Conservation (phyloP, 1,140 invertebrate genomes). For the Drosophila rhopaloa region DNA sequence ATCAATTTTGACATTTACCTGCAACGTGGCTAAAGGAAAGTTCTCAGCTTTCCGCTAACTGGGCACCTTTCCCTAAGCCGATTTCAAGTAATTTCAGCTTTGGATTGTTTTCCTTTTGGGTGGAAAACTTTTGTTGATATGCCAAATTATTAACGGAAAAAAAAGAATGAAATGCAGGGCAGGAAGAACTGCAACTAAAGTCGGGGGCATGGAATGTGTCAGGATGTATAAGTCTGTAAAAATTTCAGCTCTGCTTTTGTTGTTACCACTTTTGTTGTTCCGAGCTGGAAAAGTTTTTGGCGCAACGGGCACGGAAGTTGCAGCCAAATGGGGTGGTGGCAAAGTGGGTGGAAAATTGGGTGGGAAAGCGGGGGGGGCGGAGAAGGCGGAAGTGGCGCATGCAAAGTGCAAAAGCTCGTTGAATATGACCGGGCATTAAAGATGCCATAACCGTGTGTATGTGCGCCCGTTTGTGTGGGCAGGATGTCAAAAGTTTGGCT, state of each 20-base stretch:
- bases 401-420: conserved; percentile 61
- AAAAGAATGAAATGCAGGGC: conserved; percentile 9
- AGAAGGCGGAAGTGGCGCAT: conserved; percentile 21
- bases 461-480: conserved; percentile 15
- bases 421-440: conserved; percentile 66
- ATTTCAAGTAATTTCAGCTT: conserved; percentile 50
- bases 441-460: conserved; percentile 68
- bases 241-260: conserved; percentile 59
- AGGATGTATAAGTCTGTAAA: conserved; percentile 73
- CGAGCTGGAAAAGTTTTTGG: conserved; percentile 65
- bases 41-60: conserved; percentile 32
- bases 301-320: conserved; percentile 74
- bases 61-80: conserved; percentile 53
- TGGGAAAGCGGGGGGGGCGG: not conserved
- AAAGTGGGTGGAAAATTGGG: not conserved
- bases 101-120: conserved; percentile 37
- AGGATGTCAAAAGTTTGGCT: conserved; percentile 72
- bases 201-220: conserved; percentile 51
- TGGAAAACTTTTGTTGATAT: conserved; percentile 65
- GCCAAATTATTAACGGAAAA: conserved; percentile 50
- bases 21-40: conserved; percentile 63
- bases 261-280: conserved; percentile 27
- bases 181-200: conserved; percentile 41
- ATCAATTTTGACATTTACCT: conserved; percentile 84
- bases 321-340: conserved; percentile 10